These are phyloP conservation scores for Liposcelis brunnea DNA, from an alignment of 2,888 invertebrate species.

Conservation along the genomic window DNA sequence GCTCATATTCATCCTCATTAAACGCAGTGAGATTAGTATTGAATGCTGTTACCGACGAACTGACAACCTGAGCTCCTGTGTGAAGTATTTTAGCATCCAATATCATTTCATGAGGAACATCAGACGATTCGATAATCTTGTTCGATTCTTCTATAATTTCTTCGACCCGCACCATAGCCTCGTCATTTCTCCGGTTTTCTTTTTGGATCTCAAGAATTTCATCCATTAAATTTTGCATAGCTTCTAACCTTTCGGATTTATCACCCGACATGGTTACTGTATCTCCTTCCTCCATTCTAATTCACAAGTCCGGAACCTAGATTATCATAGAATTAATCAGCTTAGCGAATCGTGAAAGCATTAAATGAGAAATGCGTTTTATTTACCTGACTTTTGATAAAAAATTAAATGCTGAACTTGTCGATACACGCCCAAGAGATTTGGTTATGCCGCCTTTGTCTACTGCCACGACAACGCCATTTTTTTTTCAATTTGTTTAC, in stretches of 20 bases:
- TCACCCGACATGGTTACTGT: not conserved
- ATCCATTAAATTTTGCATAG: not conserved
- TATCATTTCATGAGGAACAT: slow-evolving; percentile 1
- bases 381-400: no score
- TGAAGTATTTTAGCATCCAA: not conserved
- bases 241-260: not conserved
- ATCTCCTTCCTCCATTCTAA: no score
- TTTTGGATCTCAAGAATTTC: not conserved
- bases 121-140: not conserved
- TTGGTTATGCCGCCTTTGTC: no score
- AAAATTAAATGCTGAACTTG: no score
- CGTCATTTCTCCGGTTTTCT: not conserved
- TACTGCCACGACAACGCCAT: no score
- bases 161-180: not conserved
- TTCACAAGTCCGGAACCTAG: no score
- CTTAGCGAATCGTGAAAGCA: no score
- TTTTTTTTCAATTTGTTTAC: no score
- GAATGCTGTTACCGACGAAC: not conserved
- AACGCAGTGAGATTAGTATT: slow-evolving; percentile 3
- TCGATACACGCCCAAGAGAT: no score
- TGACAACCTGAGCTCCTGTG: not conserved
- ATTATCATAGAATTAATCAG: no score
- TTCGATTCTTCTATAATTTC: not conserved
- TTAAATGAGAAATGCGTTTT: no score
- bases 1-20: not conserved